Conservation (phyloP, 2,888 invertebrate genomes). For the Euspilapteryx auroguttella region DNA sequence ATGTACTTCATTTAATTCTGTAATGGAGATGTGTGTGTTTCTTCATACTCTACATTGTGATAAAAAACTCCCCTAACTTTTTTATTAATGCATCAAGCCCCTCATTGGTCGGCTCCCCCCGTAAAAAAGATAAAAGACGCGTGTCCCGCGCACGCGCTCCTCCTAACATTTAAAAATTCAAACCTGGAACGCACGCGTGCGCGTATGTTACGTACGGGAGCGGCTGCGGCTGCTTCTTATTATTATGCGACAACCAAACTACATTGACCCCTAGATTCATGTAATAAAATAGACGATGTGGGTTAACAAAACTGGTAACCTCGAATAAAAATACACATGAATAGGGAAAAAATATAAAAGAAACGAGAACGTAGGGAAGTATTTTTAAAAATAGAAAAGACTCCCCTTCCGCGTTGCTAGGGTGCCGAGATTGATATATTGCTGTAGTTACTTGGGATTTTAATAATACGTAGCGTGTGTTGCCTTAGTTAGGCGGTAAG, state of each 20-base stretch:
- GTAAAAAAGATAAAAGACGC: conserved; percentile 53
- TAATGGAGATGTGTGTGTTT: no score
- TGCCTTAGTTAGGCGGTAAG: conserved; percentile 52
- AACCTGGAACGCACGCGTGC: conserved; percentile 41
- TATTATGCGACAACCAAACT: conserved; percentile 28
- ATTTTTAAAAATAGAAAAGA: conserved; percentile 48
- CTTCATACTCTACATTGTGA: no score
- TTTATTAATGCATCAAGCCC: conserved; percentile 26
- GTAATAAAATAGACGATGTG: no score
- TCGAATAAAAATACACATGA: conserved; percentile 36
- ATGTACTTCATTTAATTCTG: no score
- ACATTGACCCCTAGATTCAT: neutral
- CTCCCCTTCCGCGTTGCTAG: conserved; percentile 41
- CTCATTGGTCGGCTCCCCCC: conserved; percentile 36
- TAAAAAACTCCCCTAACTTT: conserved; percentile 48
- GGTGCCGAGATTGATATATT: conserved; percentile 49
- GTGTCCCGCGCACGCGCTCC: conserved; percentile 34
- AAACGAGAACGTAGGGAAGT: conserved; percentile 39
- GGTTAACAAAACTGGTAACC: conserved; percentile 17
- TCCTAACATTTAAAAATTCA: conserved; percentile 30
- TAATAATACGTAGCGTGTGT: conserved; percentile 56
- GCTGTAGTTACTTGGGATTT: conserved; percentile 53
- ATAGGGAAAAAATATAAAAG: conserved; percentile 52
- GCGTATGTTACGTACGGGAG: conserved; percentile 32
- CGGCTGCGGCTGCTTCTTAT: conserved; percentile 41